Conservation (phyloP, 2,797 vertebrate species). For the Chloroceryle inda region DNA sequence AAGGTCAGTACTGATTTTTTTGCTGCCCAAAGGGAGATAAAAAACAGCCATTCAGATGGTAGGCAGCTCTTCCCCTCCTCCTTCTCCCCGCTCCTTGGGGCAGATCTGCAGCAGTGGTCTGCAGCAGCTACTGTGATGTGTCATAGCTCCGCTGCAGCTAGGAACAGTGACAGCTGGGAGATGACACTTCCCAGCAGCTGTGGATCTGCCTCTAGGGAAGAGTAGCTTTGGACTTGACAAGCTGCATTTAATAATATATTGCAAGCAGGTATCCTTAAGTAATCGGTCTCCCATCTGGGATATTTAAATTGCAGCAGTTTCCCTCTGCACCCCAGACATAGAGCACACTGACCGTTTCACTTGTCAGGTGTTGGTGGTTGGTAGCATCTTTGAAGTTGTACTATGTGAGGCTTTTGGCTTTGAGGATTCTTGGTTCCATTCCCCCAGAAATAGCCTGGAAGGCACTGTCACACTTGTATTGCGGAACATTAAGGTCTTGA, state of each 20-base stretch:
- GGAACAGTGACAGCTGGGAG: neutral
- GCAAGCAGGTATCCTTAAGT: neutral
- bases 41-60: neutral
- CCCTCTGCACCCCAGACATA: neutral
- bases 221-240: neutral
- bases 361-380: neutral
- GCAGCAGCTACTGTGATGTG: neutral
- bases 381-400: neutral
- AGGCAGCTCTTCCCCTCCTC: neutral
- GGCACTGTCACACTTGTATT: neutral
- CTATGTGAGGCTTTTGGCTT: neutral
- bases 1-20: neutral
- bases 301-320: neutral
- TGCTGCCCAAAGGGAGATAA: neutral
- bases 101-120: neutral
- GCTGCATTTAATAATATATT: neutral
- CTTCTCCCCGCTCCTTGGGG: rapidly evolving
- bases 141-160: neutral
- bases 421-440: neutral
- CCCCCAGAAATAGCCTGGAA: rapidly evolving
- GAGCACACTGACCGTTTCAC: neutral
- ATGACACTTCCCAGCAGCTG: neutral
- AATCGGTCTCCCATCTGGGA: neutral
- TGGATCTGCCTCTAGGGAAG: neutral
- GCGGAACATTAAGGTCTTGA: neutral